Conservation (phyloP, 2,113 vertebrate species). For the Bos indicus region DNA sequence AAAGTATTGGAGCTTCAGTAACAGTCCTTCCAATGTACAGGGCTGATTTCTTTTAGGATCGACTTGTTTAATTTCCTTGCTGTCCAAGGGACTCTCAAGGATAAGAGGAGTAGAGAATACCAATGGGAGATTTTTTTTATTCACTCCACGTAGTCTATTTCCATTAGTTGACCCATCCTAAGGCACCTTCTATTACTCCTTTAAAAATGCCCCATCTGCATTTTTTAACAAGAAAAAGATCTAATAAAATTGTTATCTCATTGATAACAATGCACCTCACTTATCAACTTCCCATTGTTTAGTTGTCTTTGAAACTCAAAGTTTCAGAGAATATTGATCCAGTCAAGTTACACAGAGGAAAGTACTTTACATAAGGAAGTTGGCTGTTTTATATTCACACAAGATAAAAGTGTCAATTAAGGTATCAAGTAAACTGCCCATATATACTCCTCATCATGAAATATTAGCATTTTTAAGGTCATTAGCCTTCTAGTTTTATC, state of each 20-base stretch:
- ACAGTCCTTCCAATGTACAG: neutral
- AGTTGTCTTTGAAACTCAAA: neutral
- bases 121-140: neutral
- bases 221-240: neutral
- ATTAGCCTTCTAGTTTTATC: neutral
- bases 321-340: conserved; percentile 11
- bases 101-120: neutral
- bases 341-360: neutral
- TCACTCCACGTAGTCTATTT: neutral
- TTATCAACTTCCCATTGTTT: neutral
- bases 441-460: neutral
- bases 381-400: conserved; percentile 21
- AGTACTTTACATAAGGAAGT: neutral
- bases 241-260: neutral
- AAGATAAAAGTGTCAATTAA: conserved; percentile 36
- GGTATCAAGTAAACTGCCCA: neutral
- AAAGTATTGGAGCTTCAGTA: neutral
- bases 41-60: neutral
- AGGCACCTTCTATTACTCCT: neutral
- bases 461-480: neutral
- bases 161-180: neutral
- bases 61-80: neutral
- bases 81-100: neutral
- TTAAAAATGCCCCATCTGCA: neutral
- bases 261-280: neutral